phyloP scores from a whole-genome alignment of 2,888 invertebrate species.

The Tromatobia lineatoria region DNA sequence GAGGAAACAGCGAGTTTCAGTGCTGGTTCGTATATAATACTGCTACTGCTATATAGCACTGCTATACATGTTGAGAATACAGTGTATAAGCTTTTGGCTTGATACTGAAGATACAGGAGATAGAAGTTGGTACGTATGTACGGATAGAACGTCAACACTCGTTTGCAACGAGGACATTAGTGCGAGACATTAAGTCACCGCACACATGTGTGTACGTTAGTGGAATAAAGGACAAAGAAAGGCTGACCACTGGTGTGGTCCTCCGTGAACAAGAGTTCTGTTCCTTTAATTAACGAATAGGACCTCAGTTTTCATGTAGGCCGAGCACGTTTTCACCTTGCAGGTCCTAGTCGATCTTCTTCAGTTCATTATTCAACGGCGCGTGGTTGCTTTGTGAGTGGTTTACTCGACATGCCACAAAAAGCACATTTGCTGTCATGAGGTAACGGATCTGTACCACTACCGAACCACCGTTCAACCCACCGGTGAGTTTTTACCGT shows the following conservation, averaged over 20 bases:
- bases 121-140: not conserved
- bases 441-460: not conserved
- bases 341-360: not conserved
- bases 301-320: not conserved
- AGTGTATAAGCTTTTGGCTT: not conserved
- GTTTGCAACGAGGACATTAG: not conserved
- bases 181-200: not conserved
- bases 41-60: not conserved
- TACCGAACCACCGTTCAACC: too few species aligned
- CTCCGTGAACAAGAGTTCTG: not conserved
- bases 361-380: not conserved
- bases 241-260: constrained; percentile 4
- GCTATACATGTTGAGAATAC: not conserved
- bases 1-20: constrained; percentile 34
- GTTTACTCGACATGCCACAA: too few species aligned
- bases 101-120: constrained; percentile 18
- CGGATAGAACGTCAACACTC: not conserved
- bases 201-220: constrained; percentile 5
- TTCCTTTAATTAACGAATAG: constrained; percentile 13
- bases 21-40: constrained; percentile 5
- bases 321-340: not conserved
- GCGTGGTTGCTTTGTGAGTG: not conserved
- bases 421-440: too few species aligned
- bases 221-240: not conserved
- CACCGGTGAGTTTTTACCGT: too few species aligned